Evolutionary conservation across 2,797 vertebrate species (phyloP).

Genomic region (Argya squamiceps): DNA sequence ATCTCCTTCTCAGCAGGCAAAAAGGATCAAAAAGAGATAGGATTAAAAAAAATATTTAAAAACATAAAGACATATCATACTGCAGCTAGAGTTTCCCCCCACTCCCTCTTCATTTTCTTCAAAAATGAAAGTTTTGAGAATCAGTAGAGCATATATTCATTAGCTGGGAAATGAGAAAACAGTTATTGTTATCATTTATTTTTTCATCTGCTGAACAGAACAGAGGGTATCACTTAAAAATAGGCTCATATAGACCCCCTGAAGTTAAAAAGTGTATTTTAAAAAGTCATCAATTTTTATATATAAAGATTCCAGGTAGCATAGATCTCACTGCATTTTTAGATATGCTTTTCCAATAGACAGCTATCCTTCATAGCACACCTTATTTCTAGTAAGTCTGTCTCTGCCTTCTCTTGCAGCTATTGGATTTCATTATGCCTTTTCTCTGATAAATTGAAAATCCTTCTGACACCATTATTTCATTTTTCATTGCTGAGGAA

Average conservation of each 20-base stretch:
- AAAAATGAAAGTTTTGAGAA: not conserved
- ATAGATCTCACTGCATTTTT: not conserved
- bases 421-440: slow-evolving; percentile 37
- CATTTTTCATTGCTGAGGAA: slow-evolving; percentile 19
- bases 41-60: not conserved
- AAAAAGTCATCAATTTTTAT: not conserved
- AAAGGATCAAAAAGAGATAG: not conserved
- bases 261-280: not conserved
- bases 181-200: not conserved
- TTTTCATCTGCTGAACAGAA: not conserved
- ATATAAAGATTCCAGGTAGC: not conserved
- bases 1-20: not conserved
- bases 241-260: not conserved
- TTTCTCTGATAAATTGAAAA: slow-evolving; percentile 39
- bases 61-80: not conserved
- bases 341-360: not conserved
- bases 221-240: not conserved
- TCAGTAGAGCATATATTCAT: not conserved
- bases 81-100: not conserved
- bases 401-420: slow-evolving; percentile 5
- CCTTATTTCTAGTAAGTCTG: not conserved
- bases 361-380: not conserved
- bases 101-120: not conserved
- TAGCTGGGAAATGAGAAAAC: not conserved
- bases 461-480: slow-evolving; percentile 13